Base-by-base conservation (phyloP, 1,140 invertebrate species). In the Camponotus pennsylvanicus region DNA sequence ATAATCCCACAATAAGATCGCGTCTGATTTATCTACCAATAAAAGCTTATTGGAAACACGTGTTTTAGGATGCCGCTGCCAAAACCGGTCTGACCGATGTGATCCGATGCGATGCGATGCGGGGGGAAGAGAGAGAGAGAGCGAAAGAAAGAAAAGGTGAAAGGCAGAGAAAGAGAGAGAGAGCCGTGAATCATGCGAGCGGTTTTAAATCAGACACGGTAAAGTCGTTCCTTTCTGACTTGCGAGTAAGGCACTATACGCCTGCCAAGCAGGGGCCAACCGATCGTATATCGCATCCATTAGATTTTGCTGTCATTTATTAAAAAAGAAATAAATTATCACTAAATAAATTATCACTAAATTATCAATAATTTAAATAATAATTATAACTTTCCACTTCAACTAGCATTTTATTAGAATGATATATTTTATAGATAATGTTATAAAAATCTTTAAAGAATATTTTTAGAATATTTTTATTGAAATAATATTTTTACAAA, bases 1-100 rank as follows among this genome's bases (percentile, higher is more conserved):
- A 89, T 93, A 92, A 93, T 93, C 90, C 88, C 59, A 86, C 84
- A 89, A 91, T 92, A 92, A 93, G 93, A 91, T 86, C 90, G 88
- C 83, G 88, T 84, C 85, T 92, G 93, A 94, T 94, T 94, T 94
- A 94, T 93, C 87, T 86, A 90, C 85, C 88, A 90, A 92, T 93
- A 93, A 93, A 93, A 92, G 90, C 84, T 89, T 93, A 93, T 94
- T 92, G 90, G 91, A 93, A 94, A 92, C 91, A 92, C 88, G 88
- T 91, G 92, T 93, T 93, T 92, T 80, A 61, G 83, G 64, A 73
- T 84, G 82, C 84, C 84, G 90, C 73, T 91, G 92, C 90, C 93
- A 91, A 93, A 94, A 94, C 93, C 93, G 93, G 93, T 93, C 91
- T 59, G 75, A 45, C 83, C 83, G 71, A 78, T 78, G 73, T 79